These are phyloP conservation scores for Saguinus midas DNA, from an alignment of 2,113 vertebrate genomes.

Conservation along the genomic window DNA sequence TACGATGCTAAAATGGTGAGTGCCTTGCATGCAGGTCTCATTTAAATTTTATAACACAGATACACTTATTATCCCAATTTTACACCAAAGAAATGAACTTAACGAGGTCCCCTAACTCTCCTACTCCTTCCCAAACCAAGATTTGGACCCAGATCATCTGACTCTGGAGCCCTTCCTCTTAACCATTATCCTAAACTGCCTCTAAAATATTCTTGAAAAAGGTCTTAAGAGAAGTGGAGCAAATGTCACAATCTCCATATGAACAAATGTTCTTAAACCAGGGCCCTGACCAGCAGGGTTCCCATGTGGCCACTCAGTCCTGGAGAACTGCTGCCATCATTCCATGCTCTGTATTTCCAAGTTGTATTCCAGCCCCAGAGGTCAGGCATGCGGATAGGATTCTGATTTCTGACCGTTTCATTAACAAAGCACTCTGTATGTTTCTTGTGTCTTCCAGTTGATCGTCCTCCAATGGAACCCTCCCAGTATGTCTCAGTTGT, in stretches of 20 bases:
- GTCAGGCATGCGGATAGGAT: background rate
- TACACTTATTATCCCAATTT: background rate
- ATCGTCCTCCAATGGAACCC: constrained; percentile 89
- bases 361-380: background rate
- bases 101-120: background rate
- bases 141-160: background rate
- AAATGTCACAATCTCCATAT: background rate
- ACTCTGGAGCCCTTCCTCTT: background rate
- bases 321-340: background rate
- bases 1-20: background rate
- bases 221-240: background rate
- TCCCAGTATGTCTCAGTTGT: constrained; percentile 87
- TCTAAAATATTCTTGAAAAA: background rate
- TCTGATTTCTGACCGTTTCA: background rate
- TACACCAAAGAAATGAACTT: background rate
- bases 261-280: background rate
- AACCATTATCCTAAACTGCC: background rate
- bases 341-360: too few relatives aligned
- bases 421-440: constrained; percentile 27
- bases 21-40: background rate
- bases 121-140: background rate
- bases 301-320: too few relatives aligned
- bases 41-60: background rate
- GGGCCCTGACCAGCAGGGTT: background rate
- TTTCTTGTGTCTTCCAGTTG: constrained; percentile 87